Percentiles rank a stretch among this genome's conserved stretches.
Conservation (phyloP, 2,888 invertebrate genomes). For the Heliconius charithonia region DNA sequence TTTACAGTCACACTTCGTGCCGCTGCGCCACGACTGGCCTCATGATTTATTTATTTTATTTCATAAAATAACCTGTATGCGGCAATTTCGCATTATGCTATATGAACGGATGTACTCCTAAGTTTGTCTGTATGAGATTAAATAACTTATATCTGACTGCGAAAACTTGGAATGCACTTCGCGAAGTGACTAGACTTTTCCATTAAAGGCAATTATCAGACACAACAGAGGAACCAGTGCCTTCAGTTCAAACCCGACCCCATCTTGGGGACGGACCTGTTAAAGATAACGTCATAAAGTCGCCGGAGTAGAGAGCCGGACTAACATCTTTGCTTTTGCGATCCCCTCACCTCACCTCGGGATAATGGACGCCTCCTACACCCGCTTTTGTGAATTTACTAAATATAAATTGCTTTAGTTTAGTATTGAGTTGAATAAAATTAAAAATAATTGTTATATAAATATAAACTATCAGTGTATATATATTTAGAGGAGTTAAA, state of each 20-base stretch:
- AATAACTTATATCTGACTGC: slow-evolving; percentile 78
- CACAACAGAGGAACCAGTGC: slow-evolving; percentile 77
- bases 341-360: slow-evolving; percentile 74
- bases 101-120: slow-evolving; percentile 47
- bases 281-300: slow-evolving; percentile 84
- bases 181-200: slow-evolving; percentile 82
- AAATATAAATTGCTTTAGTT: slow-evolving; percentile 44
- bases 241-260: slow-evolving; percentile 62
- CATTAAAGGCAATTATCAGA: slow-evolving; percentile 83
- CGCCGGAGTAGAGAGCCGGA: slow-evolving; percentile 79
- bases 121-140: slow-evolving; percentile 69
- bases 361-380: slow-evolving; percentile 71
- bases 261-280: slow-evolving; percentile 74
- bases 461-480: background rate
- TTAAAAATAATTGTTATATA: background rate
- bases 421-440: slow-evolving; percentile 13
- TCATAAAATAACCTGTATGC: background rate
- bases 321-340: slow-evolving; percentile 80
- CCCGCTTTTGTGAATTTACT: slow-evolving; percentile 48
- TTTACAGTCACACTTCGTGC: no score
- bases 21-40: no score
- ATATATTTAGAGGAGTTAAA: background rate
- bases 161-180: slow-evolving; percentile 82
- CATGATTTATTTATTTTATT: no score
- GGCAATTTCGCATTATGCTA: slow-evolving; percentile 3